Evolutionary conservation across 2,113 vertebrate genomes (phyloP), one percentile per base, ranked within the genome.

Genomic region (Gasterosteus nipponicus): DNA sequence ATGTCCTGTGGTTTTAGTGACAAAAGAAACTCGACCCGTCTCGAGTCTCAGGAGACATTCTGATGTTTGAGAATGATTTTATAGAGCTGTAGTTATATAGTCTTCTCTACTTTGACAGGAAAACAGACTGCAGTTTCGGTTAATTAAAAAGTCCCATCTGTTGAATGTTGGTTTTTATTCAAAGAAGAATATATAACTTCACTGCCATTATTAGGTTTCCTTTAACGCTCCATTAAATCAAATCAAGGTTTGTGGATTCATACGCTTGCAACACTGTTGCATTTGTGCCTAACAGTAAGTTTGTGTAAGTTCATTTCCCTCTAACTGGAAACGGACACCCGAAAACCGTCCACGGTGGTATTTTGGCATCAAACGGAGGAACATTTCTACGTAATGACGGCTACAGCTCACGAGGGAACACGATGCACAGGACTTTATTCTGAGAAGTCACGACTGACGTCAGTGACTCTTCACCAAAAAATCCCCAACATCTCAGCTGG

Each of bases 1-100:
- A 72, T 29, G 41, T 9, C 31, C 42, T 14, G 42, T 44, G 2
- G 70, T 62, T 42, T 53, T 35, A 26, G 22, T 8, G 57, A 73
- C 39, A 76, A 69, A 74, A 33, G 57, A 75, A 39, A 75, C 41
- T 1, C 53, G 65, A 71, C 63, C 69, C 0, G 7, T n/a, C 15
- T 47, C 57, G 12, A 10, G 29, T 71, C 29, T 42, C 54, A 41
- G 59, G 29, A 47, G 29, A 47, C 8, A 75, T 4, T 33, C 7
- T n/a, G n/a, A n/a, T 0, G 2, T 33, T 33, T 33, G 2, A 33
- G 5, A 33, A 3, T 33, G 33, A 33, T 33, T 38, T 38, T 38
- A 38, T 38, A 6, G 35, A 51, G 4, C 41, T 51, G 15, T 18
- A 47, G 31, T 67, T 62, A 35, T 35, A 18, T 3, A 4, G 54